phyloP scores from a whole-genome alignment of 64 coral and sea anemone species.

The Pocillopora damicornis region DNA sequence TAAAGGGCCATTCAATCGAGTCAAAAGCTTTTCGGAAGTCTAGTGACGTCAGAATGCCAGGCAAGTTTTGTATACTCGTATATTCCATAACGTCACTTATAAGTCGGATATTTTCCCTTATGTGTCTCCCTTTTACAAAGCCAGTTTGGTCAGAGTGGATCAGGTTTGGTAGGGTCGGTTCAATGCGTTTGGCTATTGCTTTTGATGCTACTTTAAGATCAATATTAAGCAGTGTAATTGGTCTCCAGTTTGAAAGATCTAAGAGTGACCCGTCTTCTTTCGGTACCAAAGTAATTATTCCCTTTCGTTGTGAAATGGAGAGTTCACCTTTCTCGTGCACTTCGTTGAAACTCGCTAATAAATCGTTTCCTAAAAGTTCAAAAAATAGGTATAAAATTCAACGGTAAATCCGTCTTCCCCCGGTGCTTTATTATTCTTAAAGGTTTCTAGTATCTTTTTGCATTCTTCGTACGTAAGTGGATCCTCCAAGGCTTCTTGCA shows the following conservation, averaged over 20 bases:
- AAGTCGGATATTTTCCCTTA: conserved; percentile 38
- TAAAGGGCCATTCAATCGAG: conserved; percentile 21
- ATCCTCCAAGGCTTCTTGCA: conserved; percentile 3
- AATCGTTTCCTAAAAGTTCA: neutral
- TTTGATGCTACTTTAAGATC: conserved; percentile 48
- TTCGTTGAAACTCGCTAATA: neutral
- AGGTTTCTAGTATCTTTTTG: conserved; percentile 4
- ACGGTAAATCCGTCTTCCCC: conserved; percentile 1
- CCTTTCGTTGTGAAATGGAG: conserved; percentile 25
- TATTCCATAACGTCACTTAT: conserved; percentile 29
- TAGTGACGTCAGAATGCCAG: conserved; percentile 4
- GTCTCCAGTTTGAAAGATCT: conserved; percentile 23
- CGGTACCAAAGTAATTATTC: conserved; percentile 34
- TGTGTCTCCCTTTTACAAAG: conserved; percentile 25
- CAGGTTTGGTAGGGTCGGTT: conserved; percentile 10
- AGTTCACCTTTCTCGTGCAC: conserved; percentile 5
- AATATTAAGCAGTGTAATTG: conserved; percentile 33
- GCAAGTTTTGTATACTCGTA: neutral
- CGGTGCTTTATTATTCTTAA: neutral
- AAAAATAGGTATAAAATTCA: conserved; percentile 7
- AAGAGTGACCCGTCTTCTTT: neutral
- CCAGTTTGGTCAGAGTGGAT: conserved; percentile 46
- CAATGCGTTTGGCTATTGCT: conserved; percentile 29
- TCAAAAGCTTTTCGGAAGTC: conserved; percentile 53
- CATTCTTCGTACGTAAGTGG: neutral